These are phyloP conservation scores for Prunella fulvescens DNA, from an alignment of 2,113 vertebrate genomes.

Conservation along the genomic window DNA sequence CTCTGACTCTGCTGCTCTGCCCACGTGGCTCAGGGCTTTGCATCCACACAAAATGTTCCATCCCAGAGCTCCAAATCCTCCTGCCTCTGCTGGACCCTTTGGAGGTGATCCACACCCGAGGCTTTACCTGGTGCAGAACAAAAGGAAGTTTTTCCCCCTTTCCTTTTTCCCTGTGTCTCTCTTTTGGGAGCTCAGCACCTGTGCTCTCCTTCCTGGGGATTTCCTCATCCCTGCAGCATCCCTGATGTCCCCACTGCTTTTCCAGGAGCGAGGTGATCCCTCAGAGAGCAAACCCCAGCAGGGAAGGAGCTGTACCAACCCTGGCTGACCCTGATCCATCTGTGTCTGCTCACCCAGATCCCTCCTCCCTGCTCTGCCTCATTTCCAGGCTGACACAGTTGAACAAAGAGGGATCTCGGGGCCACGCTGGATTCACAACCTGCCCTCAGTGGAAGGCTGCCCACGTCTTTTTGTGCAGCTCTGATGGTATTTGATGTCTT, in stretches of 20 bases:
- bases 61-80: not conserved
- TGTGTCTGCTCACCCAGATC: not conserved
- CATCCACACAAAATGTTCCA: not conserved
- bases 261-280: not conserved
- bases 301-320: not conserved
- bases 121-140: not conserved
- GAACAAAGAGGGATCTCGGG: not conserved
- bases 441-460: not conserved
- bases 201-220: not conserved
- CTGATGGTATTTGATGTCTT: not conserved
- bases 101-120: not conserved
- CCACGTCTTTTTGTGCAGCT: not conserved
- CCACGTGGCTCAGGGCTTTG: not conserved
- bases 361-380: not conserved
- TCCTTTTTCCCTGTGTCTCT: not conserved
- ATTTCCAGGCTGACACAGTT: not conserved
- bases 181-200: not conserved
- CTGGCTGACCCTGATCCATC: fast-evolving
- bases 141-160: not conserved
- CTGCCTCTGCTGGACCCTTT: not conserved
- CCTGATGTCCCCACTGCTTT: not conserved
- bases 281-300: not conserved
- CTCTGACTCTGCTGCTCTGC: not conserved
- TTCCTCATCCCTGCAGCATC: not conserved
- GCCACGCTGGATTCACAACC: not conserved